A percentile compares a stretch with the other conserved stretches of the same genome.
These are phyloP conservation scores for Haemorhous mexicanus DNA, from an alignment of 2,113 vertebrate species.

Conservation along the genomic window DNA sequence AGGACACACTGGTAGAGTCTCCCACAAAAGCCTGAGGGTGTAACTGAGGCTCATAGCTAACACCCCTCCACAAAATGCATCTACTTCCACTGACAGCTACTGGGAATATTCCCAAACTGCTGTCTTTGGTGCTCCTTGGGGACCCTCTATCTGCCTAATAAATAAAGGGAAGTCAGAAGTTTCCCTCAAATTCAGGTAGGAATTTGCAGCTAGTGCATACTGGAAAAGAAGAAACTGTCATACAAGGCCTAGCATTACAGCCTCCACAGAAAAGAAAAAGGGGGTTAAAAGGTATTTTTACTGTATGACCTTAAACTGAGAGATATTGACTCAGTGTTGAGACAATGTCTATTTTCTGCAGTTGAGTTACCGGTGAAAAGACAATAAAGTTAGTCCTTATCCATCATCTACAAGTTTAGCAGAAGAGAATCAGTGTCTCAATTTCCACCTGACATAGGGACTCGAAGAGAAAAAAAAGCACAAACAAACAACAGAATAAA, in stretches of 20 bases:
- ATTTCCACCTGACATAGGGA: not conserved
- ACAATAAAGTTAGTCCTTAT: not conserved
- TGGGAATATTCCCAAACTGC: not conserved
- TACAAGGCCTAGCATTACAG: rapidly evolving
- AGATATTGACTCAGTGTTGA: not conserved
- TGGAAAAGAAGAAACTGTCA: not conserved
- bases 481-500: not conserved
- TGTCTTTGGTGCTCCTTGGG: not conserved
- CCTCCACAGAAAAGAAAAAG: too few species aligned
- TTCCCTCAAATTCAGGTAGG: not conserved
- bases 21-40: not conserved
- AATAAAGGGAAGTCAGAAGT: not conserved
- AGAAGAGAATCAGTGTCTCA: not conserved
- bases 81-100: not conserved
- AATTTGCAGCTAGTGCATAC: not conserved
- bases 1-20: not conserved
- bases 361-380: rapidly evolving
- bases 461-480: not conserved
- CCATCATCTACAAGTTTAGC: not conserved
- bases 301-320: not conserved
- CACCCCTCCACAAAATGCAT: rapidly evolving
- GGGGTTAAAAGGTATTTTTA: rapidly evolving
- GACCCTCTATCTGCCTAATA: not conserved
- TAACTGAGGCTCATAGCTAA: not conserved
- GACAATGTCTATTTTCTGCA: not conserved